Evolutionary conservation across 2,797 vertebrate genomes (phyloP).

Genomic region (Remorina albescens): DNA sequence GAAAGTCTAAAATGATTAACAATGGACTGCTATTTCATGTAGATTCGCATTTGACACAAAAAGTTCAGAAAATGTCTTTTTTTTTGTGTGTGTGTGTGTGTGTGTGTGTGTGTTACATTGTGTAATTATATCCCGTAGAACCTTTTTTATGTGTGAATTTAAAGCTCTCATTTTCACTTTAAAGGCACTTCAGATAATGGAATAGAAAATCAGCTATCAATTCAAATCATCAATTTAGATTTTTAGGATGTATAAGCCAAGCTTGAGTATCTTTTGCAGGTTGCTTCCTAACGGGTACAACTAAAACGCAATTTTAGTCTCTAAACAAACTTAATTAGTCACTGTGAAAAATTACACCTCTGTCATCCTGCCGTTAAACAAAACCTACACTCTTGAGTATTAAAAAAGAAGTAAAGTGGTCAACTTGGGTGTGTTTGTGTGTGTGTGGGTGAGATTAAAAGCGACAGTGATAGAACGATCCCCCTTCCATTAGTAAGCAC

Average conservation of each 20-base stretch:
- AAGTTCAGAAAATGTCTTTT: not conserved
- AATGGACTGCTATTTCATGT: too few species aligned
- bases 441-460: slow-evolving; percentile 58
- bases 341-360: slow-evolving; percentile 39
- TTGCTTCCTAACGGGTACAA: slow-evolving; percentile 5
- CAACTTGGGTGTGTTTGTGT: slow-evolving; percentile 3
- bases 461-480: slow-evolving; percentile 71
- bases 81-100: too few species aligned
- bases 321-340: slow-evolving; percentile 49
- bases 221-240: too few species aligned
- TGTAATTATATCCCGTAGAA: not conserved
- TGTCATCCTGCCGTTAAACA: slow-evolving; percentile 16
- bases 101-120: not conserved
- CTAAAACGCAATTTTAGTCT: slow-evolving; percentile 22
- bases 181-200: slow-evolving; percentile 16
- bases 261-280: slow-evolving; percentile 4
- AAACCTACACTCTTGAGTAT: slow-evolving; percentile 25
- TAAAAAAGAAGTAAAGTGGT: slow-evolving; percentile 42
- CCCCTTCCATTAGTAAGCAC: slow-evolving; percentile 55
- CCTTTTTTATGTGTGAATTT: not conserved
- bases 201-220: not conserved
- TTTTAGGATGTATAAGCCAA: slow-evolving; percentile 23
- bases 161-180: not conserved
- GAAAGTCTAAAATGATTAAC: too few species aligned
- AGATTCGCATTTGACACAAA: not conserved